Evolutionary conservation across 2,888 invertebrate species (phyloP), one percentile per base, ranked within the genome.

Genomic region (Aporophyla lueneburgensis): DNA sequence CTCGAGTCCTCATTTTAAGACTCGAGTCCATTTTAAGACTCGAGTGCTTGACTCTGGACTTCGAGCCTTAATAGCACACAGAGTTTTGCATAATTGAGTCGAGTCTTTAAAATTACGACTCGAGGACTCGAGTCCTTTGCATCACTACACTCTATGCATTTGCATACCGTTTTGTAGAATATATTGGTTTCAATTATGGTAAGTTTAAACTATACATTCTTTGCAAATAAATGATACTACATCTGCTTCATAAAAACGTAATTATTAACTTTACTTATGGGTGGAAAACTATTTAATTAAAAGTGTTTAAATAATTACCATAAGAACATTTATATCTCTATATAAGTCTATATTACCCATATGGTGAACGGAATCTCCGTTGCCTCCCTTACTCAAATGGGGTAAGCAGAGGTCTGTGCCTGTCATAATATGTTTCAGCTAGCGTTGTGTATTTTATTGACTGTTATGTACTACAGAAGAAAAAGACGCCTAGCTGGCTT

Each of bases 291-390:
- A 24, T 68, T 33, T 12, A 61, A 67, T 58, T 61, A 51, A 66
- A 70, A 65, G 24, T 78, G 76, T 73, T 83, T 12, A 54, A 19
- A 74, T 69, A 56, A 69, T 72, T 78, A 86, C 81, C 80, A 67
- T 77, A 63, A 72, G 67, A 54, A 84, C 73, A 79, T 81, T 73
- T 24, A 53, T 69, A 74, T 70, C 43, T 67, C 24, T 5, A n/a
- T 51, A 49, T 5, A 81, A 68, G 6, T 46, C 46, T 40, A 40
- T 46, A 40, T 24, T 5, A 49, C 10, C 9, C 1, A 53, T 27
- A 43, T n/a, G n/a, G n/a, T 76, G 4, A 51, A 24, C 0, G 10
- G 14, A 63, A 81, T 74, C 21, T 74, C 62, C 7, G 1, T 3
- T 49, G 0, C n/a, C 21, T 21, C 4, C 27, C 16, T 19, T 19